Evolutionary conservation across 2,113 vertebrate genomes (phyloP).

Genomic region (Zingel zingel): DNA sequence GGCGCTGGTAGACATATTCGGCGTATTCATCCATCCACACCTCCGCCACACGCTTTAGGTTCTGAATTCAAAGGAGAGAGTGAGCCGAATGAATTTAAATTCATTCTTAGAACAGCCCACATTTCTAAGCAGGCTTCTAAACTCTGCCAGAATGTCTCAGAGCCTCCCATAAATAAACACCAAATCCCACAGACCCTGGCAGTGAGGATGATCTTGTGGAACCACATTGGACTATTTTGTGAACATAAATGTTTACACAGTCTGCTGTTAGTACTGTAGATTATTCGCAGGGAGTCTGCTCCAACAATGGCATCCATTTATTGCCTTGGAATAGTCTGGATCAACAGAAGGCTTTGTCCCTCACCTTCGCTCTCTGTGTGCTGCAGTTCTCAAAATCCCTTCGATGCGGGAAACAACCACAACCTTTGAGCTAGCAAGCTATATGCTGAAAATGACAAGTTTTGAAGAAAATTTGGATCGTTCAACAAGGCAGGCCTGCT

Average conservation of each 20-base stretch:
- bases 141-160: not conserved
- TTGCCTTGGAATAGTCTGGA: not conserved
- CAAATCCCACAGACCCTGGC: not conserved
- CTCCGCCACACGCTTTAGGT: conserved; percentile 96
- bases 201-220: not conserved
- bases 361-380: too few relatives aligned
- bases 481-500: too few relatives aligned
- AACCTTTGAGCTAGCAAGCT: too few relatives aligned
- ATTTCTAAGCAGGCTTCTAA: not conserved
- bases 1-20: conserved; percentile 94
- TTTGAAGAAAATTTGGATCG: too few relatives aligned
- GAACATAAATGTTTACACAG: not conserved
- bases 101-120: not conserved
- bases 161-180: conserved; percentile 2
- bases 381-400: too few relatives aligned
- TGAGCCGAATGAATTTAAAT: not conserved
- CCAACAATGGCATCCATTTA: not conserved
- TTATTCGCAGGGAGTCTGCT: not conserved
- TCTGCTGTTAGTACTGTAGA: not conserved
- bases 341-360: too few relatives aligned
- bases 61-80: conserved; percentile 79
- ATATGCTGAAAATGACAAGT: too few relatives aligned
- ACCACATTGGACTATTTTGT: conserved; percentile 12
- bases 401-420: too few relatives aligned
- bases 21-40: conserved; percentile 99